These are phyloP conservation scores for Litocranius walleri DNA, from an alignment of 2,113 vertebrate genomes.

Conservation along the genomic window DNA sequence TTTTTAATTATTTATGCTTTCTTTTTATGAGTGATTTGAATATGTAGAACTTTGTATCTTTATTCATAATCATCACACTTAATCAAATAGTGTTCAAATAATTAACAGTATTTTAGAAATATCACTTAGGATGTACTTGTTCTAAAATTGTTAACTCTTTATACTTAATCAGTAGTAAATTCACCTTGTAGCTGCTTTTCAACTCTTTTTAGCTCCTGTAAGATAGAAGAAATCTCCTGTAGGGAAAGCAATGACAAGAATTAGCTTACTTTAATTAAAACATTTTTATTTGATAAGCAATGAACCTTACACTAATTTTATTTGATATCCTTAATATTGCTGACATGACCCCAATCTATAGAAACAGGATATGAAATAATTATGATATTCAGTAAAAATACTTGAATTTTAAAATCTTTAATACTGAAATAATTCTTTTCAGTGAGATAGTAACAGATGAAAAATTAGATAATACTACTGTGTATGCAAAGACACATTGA, in stretches of 20 bases:
- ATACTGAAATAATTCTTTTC: not conserved
- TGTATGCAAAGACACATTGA: not conserved
- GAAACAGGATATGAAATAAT: not conserved
- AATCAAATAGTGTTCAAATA: not conserved
- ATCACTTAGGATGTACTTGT: not conserved
- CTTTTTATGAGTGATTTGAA: slow-evolving; percentile 18
- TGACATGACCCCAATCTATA: not conserved
- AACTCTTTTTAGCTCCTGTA: slow-evolving; percentile 94
- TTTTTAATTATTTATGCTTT: not conserved
- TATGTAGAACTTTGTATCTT: not conserved
- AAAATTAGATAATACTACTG: not conserved
- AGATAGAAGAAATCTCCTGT: slow-evolving; percentile 96
- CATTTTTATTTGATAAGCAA: not conserved
- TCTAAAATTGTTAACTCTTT: not conserved
- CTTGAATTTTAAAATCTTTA: slow-evolving; percentile 15
- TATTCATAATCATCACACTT: not conserved
- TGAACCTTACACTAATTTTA: not conserved
- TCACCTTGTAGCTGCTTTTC: slow-evolving; percentile 98
- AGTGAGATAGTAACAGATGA: not conserved
- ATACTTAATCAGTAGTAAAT: not conserved
- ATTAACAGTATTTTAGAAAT: slow-evolving; percentile 18
- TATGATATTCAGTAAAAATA: not conserved
- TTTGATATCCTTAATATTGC: not conserved
- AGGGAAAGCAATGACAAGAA: slow-evolving; percentile 40
- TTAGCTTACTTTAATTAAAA: not conserved